A percentile compares a stretch with the other conserved stretches of the same genome.
Evolutionary conservation across 2,113 vertebrate species (phyloP).

Genomic region (Coptodon bakossiorum): DNA sequence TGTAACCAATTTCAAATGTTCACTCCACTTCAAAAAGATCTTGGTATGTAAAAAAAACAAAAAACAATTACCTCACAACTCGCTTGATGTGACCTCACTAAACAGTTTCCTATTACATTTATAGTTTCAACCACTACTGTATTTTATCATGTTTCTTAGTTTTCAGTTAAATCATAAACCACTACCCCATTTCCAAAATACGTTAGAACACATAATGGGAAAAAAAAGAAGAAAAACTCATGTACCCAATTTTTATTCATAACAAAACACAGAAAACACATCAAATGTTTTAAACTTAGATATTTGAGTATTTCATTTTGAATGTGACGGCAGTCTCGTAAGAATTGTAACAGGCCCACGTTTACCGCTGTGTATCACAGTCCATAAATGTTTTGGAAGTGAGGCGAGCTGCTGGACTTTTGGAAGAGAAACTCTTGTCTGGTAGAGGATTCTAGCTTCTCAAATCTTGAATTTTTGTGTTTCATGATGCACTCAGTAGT

Average conservation of each 20-base stretch:
- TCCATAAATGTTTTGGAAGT: neutral
- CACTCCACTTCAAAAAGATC: neutral
- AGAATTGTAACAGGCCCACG: neutral
- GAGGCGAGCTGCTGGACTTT: neutral
- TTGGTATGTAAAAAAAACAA: neutral
- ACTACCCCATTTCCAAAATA: neutral
- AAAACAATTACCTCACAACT: neutral
- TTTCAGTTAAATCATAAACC: neutral
- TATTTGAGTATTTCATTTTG: neutral
- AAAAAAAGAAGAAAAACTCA: neutral
- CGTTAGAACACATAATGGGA: neutral
- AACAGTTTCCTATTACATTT: neutral
- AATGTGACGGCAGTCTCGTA: neutral
- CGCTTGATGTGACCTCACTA: neutral
- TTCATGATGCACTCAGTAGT: neutral
- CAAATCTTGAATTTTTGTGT: neutral
- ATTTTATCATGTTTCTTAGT: neutral
- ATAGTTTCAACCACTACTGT: neutral
- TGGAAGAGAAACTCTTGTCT: neutral
- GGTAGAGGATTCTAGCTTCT: neutral
- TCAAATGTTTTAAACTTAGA: neutral
- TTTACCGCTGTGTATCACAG: neutral
- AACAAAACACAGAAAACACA: neutral
- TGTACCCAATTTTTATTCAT: neutral
- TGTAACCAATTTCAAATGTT: neutral